Percentiles rank a stretch among this genome's conserved stretches.
phyloP scores from a whole-genome alignment of 2,113 vertebrate genomes.

The Cryptomyrus ogoouensis region DNA sequence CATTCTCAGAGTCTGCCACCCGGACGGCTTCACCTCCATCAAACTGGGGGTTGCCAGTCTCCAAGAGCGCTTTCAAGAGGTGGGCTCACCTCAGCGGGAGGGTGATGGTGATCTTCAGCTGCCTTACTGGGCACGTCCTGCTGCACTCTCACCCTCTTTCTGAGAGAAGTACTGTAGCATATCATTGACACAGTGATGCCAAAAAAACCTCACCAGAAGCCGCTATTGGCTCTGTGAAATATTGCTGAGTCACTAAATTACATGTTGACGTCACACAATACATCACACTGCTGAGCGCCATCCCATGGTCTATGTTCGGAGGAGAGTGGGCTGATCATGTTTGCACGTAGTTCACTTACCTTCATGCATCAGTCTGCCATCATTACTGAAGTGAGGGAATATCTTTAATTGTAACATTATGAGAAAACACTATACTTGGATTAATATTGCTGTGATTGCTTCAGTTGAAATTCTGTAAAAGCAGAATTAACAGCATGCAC shows the following conservation, averaged over 20 bases:
- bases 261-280: not conserved
- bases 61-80: conserved; percentile 91
- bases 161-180: not conserved
- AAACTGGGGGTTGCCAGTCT: conserved; percentile 99
- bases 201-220: not conserved
- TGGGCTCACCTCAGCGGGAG: conserved; percentile 40
- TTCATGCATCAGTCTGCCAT: not conserved
- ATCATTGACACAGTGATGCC: not conserved
- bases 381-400: not conserved
- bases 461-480: not conserved
- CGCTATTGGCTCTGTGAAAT: not conserved
- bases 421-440: not conserved
- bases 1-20: conserved; percentile 84
- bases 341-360: not conserved
- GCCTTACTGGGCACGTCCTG: not conserved
- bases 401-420: not conserved
- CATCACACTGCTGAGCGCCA: not conserved
- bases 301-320: not conserved
- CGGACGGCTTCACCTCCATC: conserved; percentile 91
- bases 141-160: not conserved
- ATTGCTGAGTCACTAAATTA: not conserved
- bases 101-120: not conserved
- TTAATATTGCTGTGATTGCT: not conserved
- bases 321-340: not conserved
- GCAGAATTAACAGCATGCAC: not conserved